Base-by-base conservation (phyloP, 2,113 vertebrate species). In the Leiothrix lutea region DNA sequence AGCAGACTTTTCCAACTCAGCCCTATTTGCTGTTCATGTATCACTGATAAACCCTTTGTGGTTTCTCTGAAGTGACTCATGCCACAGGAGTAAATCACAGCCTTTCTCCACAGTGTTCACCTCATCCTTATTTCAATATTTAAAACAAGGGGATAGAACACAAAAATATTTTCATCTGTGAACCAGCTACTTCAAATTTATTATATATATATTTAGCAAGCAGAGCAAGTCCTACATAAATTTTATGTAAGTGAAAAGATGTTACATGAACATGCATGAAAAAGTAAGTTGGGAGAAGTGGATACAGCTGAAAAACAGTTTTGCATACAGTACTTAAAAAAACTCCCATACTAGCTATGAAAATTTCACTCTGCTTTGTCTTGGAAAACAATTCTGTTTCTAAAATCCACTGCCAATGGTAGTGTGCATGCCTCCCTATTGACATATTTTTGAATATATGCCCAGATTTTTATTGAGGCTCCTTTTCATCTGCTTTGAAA, bases 11-110 rank as follows among this genome's bases (percentile, higher is more conserved):
- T 62, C 82, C 53, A 88, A 64, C 66, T 75, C 80, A 81, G 44
- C 26, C 48, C 65, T 81, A 42, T 95, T 72, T 91, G 57, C 53
- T 89, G 53, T 57, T 95, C 92, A 84, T 74, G 25, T 80, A 84
- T 64, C 88, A 84, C 42, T 81, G 77, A 84, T 74, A 81, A 84
- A 91, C 4, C 12, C 92, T 69, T 9, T 67, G 56, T n/a, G n/a
- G 86, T 89, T 92, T 90, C 77, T 64, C 20, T 16, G 47, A 94
- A 78, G 65, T 57, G 66, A 81, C 33, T 60, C 8, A 6, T 29
- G 65, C 28, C 69, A 75, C 6, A 9, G 56, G 53, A 42, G 75
- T 20, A 79, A 86, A 87, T 87, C 86, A 78, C 35, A 78, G 67
- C 35, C 74, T 86, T 54, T 66, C 71, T 70, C 67, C 58, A 23